Base-by-base conservation (phyloP, 2,113 vertebrate species). In the Bucco capensis region DNA sequence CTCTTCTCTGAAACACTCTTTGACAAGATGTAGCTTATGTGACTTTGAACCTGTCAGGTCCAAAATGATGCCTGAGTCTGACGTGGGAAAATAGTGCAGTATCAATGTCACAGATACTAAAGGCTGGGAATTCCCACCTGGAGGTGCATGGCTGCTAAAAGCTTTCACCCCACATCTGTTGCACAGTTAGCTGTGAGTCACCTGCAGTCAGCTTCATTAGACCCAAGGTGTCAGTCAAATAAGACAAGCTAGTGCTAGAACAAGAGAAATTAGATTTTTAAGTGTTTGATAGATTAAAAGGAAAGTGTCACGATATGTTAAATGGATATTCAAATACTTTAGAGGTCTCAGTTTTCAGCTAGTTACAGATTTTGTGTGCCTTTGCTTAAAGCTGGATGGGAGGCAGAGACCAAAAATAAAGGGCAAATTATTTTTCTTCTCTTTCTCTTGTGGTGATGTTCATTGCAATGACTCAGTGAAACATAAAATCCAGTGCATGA, bases 201-300 rank as follows among this genome's bases (percentile, higher is more conserved):
- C 95, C 96, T 94, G 94, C 89, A 96, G 94, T 86, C 93, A 95
- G 93, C 82, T 95, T 95, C 96, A 94, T 96, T 93, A 96, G 92
- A 95, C 93, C 93, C 1, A 2, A 94, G 88, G 51, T 94, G 95
- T 95, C 96, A 96, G 75, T 96, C 95, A 96, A 96, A 90, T 73
- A 83, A 96, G 95, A 96, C 95, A 96, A 96, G 95, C 91, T 94
- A 51, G 49, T 87, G 92, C 92, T 85, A 95, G 95, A 96, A 96
- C 83, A 96, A 94, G 96, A 94, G 84, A 96, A 89, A 87, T 92
- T 90, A 93, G 84, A 87, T 90, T 96, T 92, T 94, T 71, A 93
- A 87, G 86, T 19, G 1, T 85, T 93, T 96, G 94, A 96, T 94
- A 95, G 92, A 92, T 96, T 96, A 95, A 95, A 96, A 96, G 91